Conservation (phyloP, 53 echinoderm and acorn worm species). For the Antedon mediterranea region DNA sequence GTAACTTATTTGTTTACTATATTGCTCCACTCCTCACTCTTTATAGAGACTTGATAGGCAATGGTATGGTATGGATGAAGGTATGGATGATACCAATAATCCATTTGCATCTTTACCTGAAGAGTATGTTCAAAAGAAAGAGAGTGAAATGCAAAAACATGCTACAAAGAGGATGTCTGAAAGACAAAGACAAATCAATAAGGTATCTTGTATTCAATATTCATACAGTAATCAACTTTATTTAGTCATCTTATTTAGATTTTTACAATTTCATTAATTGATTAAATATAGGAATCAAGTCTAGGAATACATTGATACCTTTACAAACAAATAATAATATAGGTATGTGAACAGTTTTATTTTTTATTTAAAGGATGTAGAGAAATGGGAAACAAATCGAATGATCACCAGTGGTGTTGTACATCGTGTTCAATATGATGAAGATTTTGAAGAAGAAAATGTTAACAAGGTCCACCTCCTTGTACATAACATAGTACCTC, state of each 20-base stretch:
- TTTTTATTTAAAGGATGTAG: constrained; percentile 54
- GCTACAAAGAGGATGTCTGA: constrained; percentile 88
- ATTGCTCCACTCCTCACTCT: neutral
- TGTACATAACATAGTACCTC: constrained; percentile 91
- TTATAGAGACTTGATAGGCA: constrained; percentile 75
- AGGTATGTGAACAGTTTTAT: neutral
- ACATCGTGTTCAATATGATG: constrained; percentile 71
- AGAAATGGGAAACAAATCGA: constrained; percentile 96
- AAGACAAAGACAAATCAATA: constrained; percentile 90
- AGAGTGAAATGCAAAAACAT: constrained; percentile 64
- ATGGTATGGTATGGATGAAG: constrained; percentile 97
- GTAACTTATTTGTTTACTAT: neutral
- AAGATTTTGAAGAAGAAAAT: constrained; percentile 83
- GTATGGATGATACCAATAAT: constrained; percentile 87
- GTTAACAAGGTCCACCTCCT: constrained; percentile 72
- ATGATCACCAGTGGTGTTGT: constrained; percentile 97
- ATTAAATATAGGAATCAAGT: neutral
- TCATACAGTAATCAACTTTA: too few relatives aligned
- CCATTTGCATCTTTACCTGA: constrained; percentile 80
- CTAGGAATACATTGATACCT: neutral
- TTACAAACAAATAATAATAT: too few relatives aligned
- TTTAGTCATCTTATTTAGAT: too few relatives aligned
- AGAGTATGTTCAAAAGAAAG: constrained; percentile 81
- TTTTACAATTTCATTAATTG: too few relatives aligned
- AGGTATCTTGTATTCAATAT: constrained; percentile 19